These are phyloP conservation scores for Saccopteryx bilineata DNA, from an alignment of 2,113 vertebrate species.

Conservation along the genomic window DNA sequence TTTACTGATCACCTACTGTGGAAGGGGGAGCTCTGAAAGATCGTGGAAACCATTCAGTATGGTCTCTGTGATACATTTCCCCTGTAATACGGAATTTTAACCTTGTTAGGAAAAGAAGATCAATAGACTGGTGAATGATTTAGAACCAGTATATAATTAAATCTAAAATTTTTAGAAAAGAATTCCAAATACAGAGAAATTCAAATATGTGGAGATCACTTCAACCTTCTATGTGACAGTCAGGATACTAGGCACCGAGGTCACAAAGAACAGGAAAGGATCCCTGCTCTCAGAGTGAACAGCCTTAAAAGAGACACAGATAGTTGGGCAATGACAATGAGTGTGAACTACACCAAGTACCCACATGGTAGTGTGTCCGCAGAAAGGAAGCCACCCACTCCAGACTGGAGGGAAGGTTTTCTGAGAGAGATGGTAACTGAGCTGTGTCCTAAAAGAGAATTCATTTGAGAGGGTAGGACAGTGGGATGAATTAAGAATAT, in stretches of 20 bases:
- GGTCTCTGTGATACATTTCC: background rate
- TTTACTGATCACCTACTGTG: background rate
- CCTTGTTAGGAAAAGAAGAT: background rate
- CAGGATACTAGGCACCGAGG: background rate
- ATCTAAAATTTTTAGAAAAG: slow-evolving; percentile 4
- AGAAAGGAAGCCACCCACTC: background rate
- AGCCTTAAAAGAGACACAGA: background rate
- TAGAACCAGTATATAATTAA: background rate
- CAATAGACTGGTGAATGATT: background rate
- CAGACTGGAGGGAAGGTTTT: background rate
- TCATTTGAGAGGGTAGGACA: background rate
- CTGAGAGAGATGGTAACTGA: background rate
- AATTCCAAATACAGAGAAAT: background rate
- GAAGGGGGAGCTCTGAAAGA: background rate
- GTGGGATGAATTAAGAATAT: background rate
- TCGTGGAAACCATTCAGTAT: background rate
- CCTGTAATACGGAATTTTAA: background rate
- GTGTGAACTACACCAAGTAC: background rate
- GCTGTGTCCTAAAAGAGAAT: background rate
- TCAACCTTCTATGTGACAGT: background rate
- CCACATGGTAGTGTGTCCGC: background rate
- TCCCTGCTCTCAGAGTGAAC: background rate
- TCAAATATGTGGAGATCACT: background rate
- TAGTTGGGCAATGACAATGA: background rate
- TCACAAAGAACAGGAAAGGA: background rate